Evolutionary conservation across 2,113 vertebrate species (phyloP).

Genomic region (Tetraodon nigroviridis): DNA sequence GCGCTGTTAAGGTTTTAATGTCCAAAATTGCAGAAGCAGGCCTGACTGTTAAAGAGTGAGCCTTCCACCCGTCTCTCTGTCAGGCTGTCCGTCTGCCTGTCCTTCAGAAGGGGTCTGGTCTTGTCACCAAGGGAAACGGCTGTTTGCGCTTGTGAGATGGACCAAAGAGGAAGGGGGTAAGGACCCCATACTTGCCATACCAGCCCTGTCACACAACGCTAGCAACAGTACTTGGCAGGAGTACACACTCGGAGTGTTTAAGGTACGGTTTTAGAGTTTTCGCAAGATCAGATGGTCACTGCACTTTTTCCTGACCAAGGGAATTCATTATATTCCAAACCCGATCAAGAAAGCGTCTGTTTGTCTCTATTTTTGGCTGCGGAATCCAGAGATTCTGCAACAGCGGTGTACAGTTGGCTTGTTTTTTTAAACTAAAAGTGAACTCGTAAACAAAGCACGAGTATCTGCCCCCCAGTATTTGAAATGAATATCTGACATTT

Average conservation of each 20-base stretch:
- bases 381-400: not conserved
- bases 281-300: not conserved
- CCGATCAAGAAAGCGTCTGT: too few species aligned
- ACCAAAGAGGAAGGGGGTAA: conserved; percentile 54
- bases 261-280: not conserved
- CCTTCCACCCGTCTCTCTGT: conserved; percentile 3
- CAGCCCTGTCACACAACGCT: conserved; percentile 33
- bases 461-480: not conserved
- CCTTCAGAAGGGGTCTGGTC: conserved; percentile 9
- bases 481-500: not conserved
- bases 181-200: conserved; percentile 40
- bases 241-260: not conserved
- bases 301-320: too few species aligned
- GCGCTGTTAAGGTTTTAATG: conserved; percentile 20
- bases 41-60: conserved; percentile 29
- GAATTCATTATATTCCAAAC: too few species aligned
- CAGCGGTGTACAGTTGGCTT: not conserved
- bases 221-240: not conserved
- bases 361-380: too few species aligned
- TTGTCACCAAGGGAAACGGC: conserved; percentile 34
- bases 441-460: too few species aligned
- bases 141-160: conserved; percentile 32
- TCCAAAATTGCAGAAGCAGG: conserved; percentile 14
- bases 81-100: conserved; percentile 31
- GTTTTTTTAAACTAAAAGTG: too few species aligned